Evolutionary conservation across 2,797 vertebrate genomes (phyloP).

Genomic region (Urocyon cinereoargenteus): DNA sequence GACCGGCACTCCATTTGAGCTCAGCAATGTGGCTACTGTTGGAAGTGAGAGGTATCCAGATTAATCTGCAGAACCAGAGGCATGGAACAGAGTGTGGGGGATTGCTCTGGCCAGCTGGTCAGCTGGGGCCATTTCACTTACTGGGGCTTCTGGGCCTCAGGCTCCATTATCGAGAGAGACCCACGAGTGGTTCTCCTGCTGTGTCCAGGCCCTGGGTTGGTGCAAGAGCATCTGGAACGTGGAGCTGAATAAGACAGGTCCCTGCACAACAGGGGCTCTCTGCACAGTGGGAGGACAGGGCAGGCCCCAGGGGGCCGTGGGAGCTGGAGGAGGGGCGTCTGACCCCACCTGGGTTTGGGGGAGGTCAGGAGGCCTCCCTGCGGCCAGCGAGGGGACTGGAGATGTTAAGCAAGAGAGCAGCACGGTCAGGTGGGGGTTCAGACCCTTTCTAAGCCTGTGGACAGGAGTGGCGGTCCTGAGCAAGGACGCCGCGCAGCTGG

Average conservation of each 20-base stretch:
- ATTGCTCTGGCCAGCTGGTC: neutral
- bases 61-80: neutral
- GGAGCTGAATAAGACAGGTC: neutral
- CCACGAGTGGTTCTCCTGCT: neutral
- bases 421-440: fast-evolving
- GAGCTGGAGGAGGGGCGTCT: neutral
- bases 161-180: neutral
- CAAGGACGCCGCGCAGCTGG: fast-evolving
- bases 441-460: neutral
- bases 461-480: neutral
- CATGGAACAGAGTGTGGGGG: neutral
- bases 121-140: neutral
- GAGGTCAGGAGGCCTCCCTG: neutral
- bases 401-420: neutral
- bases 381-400: neutral
- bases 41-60: neutral
- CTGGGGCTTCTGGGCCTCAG: neutral
- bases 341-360: too few species aligned
- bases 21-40: neutral
- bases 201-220: neutral
- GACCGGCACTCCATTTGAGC: neutral
- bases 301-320: neutral
- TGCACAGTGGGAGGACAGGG: neutral
- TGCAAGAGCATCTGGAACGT: neutral
- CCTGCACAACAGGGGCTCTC: neutral